These are phyloP conservation scores for Drosophila ustulata DNA, from an alignment of 2,888 invertebrate genomes.

Conservation along the genomic window DNA sequence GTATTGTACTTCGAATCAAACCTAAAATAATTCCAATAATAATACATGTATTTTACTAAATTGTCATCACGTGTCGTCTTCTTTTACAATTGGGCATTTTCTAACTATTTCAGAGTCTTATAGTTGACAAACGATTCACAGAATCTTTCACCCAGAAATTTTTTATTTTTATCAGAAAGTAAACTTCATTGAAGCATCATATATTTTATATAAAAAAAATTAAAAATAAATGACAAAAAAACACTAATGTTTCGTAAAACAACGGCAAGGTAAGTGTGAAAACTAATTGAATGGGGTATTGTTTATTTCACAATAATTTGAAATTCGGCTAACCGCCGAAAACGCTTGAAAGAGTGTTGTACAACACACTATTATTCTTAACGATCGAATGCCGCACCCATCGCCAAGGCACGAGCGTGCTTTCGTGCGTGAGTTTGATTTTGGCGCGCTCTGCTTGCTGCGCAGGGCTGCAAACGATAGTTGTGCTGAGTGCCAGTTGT, in stretches of 20 bases:
- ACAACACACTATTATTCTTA: not conserved
- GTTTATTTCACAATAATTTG: not conserved
- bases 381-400: conserved; percentile 4
- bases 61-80: not conserved
- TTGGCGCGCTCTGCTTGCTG: conserved; percentile 7
- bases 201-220: conserved; percentile 16
- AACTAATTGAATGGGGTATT: not conserved
- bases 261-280: conserved; percentile 35
- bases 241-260: conserved; percentile 31
- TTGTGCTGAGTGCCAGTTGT: not conserved
- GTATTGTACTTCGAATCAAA: conserved; percentile 76
- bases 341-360: not conserved
- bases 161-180: conserved; percentile 11
- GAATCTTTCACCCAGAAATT: not conserved
- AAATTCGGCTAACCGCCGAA: not conserved
- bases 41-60: conserved; percentile 63
- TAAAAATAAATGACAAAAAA: not conserved
- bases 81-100: not conserved
- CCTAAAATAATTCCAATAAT: conserved; percentile 75
- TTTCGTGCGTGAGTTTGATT: not conserved
- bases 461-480: conserved; percentile 46
- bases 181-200: conserved; percentile 7
- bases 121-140: not conserved
- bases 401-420: not conserved
- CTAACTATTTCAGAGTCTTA: not conserved